A percentile compares a stretch with the other conserved stretches of the same genome.
These are phyloP conservation scores for Ligdia adustata DNA, from an alignment of 2,888 invertebrate species.

Conservation along the genomic window DNA sequence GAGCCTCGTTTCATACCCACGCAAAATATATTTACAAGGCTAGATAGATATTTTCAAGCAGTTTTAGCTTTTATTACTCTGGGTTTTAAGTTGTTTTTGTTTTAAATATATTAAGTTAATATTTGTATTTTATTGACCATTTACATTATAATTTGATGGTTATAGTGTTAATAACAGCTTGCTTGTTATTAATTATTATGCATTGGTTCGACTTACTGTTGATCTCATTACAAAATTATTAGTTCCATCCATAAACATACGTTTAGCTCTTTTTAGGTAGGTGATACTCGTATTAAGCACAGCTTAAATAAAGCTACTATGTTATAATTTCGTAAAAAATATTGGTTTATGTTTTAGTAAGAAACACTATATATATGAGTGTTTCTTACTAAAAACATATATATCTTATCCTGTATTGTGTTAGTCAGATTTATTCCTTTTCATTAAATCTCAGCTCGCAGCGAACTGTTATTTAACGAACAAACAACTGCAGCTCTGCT, in stretches of 20 bases:
- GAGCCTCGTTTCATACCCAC: constrained; percentile 56
- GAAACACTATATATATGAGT: too few species aligned
- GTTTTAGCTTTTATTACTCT: constrained; percentile 29
- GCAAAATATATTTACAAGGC: constrained; percentile 48
- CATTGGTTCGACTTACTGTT: constrained; percentile 13
- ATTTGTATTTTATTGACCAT: constrained; percentile 48
- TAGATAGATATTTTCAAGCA: constrained; percentile 33
- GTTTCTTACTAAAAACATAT: too few species aligned
- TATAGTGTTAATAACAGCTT: constrained; percentile 50
- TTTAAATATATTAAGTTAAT: constrained; percentile 34
- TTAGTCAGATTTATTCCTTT: too few species aligned
- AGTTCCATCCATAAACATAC: too few species aligned
- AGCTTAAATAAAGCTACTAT: too few species aligned
- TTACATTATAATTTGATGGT: constrained; percentile 58
- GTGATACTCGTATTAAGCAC: too few species aligned
- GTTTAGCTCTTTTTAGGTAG: too few species aligned
- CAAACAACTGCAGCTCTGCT: neutral
- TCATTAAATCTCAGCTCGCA: neutral
- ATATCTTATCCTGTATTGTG: too few species aligned
- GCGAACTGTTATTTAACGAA: too few species aligned
- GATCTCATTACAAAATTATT: too few species aligned
- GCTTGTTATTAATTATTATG: constrained; percentile 54
- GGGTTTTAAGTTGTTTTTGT: constrained; percentile 29
- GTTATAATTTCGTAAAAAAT: too few species aligned
- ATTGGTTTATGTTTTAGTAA: too few species aligned